These are phyloP conservation scores for Nephrotoma guestfalica DNA, from an alignment of 2,888 invertebrate genomes.

Conservation along the genomic window DNA sequence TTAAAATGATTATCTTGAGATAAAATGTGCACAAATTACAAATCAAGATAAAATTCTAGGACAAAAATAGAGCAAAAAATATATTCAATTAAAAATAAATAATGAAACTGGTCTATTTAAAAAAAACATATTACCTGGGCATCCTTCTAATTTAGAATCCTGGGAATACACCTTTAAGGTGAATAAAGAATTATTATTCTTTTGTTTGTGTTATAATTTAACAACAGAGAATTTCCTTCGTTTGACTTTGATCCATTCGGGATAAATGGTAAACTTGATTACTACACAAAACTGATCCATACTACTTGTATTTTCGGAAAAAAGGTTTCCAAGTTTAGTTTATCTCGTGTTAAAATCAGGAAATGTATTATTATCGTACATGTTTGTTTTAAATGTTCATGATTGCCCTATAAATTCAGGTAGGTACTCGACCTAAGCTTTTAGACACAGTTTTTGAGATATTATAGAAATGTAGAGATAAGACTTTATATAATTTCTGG, in stretches of 20 bases:
- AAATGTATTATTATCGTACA: neutral
- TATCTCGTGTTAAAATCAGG: neutral
- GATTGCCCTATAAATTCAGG: neutral
- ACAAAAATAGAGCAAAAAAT: too few relatives aligned
- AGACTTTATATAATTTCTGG: too few relatives aligned
- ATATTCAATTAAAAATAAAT: neutral
- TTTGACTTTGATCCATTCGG: too few relatives aligned
- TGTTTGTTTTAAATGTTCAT: neutral
- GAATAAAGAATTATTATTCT: too few relatives aligned
- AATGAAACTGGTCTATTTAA: neutral
- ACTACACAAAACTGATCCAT: neutral
- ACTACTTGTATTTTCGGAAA: neutral
- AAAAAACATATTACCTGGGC: neutral
- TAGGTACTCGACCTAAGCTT: neutral
- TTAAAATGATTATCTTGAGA: neutral
- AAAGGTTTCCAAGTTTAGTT: neutral
- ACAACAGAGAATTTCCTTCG: too few relatives aligned
- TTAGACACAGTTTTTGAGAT: too few relatives aligned
- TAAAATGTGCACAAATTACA: neutral
- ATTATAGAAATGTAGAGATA: too few relatives aligned
- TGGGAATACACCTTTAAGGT: neutral
- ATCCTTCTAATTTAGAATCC: neutral
- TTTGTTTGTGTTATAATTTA: too few relatives aligned
- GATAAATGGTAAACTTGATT: too few relatives aligned
- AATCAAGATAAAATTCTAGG: neutral